phyloP scores from a whole-genome alignment of 2,888 invertebrate genomes.

The Meghimatium bilineatum region DNA sequence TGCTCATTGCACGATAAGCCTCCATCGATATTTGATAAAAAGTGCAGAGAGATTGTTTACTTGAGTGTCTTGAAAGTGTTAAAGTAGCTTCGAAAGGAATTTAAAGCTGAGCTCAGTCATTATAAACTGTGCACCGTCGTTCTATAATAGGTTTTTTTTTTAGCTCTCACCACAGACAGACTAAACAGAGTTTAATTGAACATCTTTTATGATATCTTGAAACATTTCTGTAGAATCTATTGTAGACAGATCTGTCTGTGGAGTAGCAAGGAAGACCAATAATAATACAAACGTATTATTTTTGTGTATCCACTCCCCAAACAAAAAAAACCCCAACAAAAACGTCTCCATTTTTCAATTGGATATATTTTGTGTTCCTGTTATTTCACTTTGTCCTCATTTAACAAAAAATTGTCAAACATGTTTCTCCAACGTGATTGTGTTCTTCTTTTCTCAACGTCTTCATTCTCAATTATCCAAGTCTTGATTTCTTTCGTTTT shows the following conservation, averaged over 20 bases:
- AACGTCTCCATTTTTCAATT: not conserved
- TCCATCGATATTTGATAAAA: not conserved
- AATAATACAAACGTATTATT: not conserved
- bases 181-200: not conserved
- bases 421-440: no score
- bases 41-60: not conserved
- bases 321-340: not conserved
- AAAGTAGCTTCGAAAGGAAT: not conserved
- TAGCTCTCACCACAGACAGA: not conserved
- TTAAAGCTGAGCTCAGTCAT: not conserved
- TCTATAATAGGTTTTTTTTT: not conserved
- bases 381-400: not conserved
- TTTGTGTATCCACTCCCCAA: conserved; percentile 4
- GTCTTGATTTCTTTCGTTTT: no score
- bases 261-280: not conserved
- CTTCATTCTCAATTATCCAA: no score
- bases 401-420: no score
- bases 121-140: not conserved
- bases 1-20: not conserved
- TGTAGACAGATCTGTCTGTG: not conserved
- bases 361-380: not conserved
- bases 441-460: no score
- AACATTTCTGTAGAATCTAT: not conserved
- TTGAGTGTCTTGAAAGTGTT: not conserved
- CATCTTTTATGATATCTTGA: not conserved